phyloP scores from a whole-genome alignment of 2,113 vertebrate species.

The Gopherus flavomarginatus region DNA sequence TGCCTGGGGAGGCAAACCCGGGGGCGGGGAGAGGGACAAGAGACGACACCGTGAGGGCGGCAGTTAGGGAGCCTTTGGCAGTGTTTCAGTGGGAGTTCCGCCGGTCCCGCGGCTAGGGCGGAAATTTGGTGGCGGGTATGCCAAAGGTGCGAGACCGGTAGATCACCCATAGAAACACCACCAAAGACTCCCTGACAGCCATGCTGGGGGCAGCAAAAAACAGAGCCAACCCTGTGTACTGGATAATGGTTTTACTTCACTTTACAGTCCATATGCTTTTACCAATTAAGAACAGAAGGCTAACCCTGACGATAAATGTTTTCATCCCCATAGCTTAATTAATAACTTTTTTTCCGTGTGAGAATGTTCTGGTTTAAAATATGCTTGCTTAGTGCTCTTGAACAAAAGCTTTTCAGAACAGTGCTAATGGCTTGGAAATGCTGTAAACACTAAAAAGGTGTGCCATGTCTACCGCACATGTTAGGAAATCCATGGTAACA shows the following conservation, averaged over 20 bases:
- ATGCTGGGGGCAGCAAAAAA: too few species aligned
- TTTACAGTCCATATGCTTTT: background rate
- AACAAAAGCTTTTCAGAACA: background rate
- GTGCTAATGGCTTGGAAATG: background rate
- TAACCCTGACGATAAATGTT: background rate
- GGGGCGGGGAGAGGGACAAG: too few species aligned
- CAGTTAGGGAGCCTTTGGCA: too few species aligned
- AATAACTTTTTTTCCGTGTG: background rate
- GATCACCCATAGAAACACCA: too few species aligned
- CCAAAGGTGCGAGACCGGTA: too few species aligned
- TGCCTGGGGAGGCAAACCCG: too few species aligned
- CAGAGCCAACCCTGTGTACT: background rate
- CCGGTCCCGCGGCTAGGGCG: too few species aligned
- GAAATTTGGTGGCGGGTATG: too few species aligned
- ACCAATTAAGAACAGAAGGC: background rate
- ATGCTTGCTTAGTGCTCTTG: background rate
- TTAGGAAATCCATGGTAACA: background rate
- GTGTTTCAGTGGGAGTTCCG: too few species aligned
- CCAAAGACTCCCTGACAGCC: too few species aligned
- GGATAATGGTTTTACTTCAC: background rate
- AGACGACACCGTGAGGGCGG: too few species aligned
- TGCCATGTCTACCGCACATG: background rate
- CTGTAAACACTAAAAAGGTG: background rate
- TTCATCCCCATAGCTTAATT: slow-evolving; percentile 17
- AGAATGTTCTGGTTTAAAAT: background rate